Conservation (phyloP, 2,113 vertebrate species). For the Lepus timidus region DNA sequence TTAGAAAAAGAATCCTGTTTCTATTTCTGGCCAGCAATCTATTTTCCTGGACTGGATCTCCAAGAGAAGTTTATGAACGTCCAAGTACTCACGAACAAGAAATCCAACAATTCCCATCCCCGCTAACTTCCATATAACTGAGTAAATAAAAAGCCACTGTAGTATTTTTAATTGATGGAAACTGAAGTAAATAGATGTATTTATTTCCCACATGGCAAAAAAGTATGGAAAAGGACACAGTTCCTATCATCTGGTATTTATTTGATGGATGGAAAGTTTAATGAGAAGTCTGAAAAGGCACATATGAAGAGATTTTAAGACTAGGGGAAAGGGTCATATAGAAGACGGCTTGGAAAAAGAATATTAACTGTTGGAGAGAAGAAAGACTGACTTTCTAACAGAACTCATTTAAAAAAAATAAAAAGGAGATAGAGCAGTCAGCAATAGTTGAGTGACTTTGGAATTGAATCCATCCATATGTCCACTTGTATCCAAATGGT, state of each 20-base stretch:
- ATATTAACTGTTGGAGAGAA: constrained; percentile 13
- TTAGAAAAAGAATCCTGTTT: constrained; percentile 60
- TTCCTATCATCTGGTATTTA: constrained; percentile 73
- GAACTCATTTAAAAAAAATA: constrained; percentile 61
- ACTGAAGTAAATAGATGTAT: constrained; percentile 71
- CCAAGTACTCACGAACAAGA: constrained; percentile 61
- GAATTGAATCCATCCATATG: constrained; percentile 22
- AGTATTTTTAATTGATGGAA: constrained; percentile 70
- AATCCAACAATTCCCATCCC: constrained; percentile 45
- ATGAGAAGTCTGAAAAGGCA: constrained; percentile 64
- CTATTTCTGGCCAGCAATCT: constrained; percentile 70
- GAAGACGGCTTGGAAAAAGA: constrained; percentile 28
- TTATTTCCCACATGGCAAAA: constrained; percentile 66
- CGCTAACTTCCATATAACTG: constrained; percentile 18
- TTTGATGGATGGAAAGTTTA: constrained; percentile 78
- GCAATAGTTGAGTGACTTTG: constrained; percentile 17
- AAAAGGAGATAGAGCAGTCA: constrained; percentile 51
- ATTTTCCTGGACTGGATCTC: constrained; percentile 66
- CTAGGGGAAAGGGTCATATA: constrained; percentile 33
- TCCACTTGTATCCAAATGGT: constrained; percentile 60
- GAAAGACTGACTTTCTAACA: constrained; percentile 51
- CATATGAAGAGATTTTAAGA: constrained; percentile 63
- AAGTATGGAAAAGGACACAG: constrained; percentile 68
- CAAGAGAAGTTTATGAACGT: constrained; percentile 56
- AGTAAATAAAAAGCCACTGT: constrained; percentile 71